Evolutionary conservation across 2,113 vertebrate species (phyloP).

Genomic region (Eulacestoma nigropectus): DNA sequence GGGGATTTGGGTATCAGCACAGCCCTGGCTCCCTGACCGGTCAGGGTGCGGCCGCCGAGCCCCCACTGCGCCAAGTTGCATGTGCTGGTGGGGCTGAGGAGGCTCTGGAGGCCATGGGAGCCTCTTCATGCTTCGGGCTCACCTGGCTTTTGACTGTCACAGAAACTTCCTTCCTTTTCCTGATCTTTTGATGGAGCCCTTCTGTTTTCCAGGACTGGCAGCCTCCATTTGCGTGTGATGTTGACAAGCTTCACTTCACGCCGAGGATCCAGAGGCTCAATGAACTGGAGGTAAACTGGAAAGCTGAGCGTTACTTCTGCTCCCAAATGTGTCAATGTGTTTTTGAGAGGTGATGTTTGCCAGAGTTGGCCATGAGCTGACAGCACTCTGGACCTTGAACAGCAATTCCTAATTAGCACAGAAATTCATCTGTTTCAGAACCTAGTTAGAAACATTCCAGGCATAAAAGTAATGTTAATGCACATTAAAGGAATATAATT

Average conservation of each 20-base stretch:
- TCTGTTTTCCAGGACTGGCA: constrained; percentile 86
- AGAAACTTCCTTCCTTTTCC: background rate
- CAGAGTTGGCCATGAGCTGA: background rate
- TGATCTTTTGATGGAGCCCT: constrained; percentile 17
- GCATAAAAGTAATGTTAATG: background rate
- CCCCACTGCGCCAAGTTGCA: fast-evolving
- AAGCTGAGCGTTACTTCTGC: background rate
- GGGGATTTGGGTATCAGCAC: background rate
- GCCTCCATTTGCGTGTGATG: constrained; percentile 95
- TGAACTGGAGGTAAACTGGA: constrained; percentile 85
- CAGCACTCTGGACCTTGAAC: background rate
- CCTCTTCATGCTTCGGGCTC: background rate
- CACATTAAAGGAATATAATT: background rate
- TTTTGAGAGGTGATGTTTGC: background rate
- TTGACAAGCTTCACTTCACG: constrained; percentile 96
- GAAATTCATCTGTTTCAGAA: background rate
- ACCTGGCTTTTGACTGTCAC: background rate
- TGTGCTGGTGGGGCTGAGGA: background rate
- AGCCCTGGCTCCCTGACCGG: background rate
- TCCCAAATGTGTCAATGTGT: background rate
- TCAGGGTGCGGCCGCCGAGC: fast-evolving
- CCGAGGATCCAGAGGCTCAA: constrained; percentile 97
- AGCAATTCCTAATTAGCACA: background rate
- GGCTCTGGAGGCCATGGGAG: fast-evolving
- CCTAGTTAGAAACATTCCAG: background rate